Base-by-base conservation (phyloP, 2,888 invertebrate genomes). In the Hypomecis atomaria region DNA sequence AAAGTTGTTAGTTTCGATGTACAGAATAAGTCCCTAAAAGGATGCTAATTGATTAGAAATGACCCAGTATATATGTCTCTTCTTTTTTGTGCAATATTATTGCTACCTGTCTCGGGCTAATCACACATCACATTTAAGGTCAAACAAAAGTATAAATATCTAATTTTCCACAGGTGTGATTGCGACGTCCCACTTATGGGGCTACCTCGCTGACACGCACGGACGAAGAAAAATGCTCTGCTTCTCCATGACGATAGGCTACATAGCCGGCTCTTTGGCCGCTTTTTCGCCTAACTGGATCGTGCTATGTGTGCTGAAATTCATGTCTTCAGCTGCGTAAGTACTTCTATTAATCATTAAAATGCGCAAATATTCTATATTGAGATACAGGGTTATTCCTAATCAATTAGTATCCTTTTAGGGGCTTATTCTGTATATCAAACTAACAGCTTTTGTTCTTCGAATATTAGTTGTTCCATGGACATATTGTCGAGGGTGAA, bases 271-370 rank as follows among this genome's bases (percentile, higher is more conserved):
- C 0, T 75, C 94, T 0, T 71, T 88, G 4, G 94, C 94, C 0
- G 93, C 93, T 0, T 88, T 94, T 52, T 94, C 95, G 0, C 93
- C 94, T 0, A 93, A 91, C 71, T 95, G 94, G 78, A 90, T 92
- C 66, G 90, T 94, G 59, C 85, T 95, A 9, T 83, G 94, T 42
- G 72, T 93, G 0, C 66, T 95, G 50, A 92, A 96, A 71, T 94
- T 95, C 68, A 71, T 95, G 0, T 95, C 94, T 58, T 96, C 96
- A 7, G 94, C 96, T 63, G 88, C 93, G 92, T 92, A 68, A 87
- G 90, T 86, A 62, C 6, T 9, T 40, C 23, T n/a, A n/a, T 5
- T 48, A 42, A 10, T n/a, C n/a, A n/a, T n/a, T n/a, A n/a, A n/a
- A n/a, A n/a, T n/a, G n/a, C n/a, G n/a, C n/a, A 43, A n/a, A 6